These are phyloP conservation scores for Leucoma salicis DNA, from an alignment of 2,888 invertebrate genomes.

Conservation along the genomic window DNA sequence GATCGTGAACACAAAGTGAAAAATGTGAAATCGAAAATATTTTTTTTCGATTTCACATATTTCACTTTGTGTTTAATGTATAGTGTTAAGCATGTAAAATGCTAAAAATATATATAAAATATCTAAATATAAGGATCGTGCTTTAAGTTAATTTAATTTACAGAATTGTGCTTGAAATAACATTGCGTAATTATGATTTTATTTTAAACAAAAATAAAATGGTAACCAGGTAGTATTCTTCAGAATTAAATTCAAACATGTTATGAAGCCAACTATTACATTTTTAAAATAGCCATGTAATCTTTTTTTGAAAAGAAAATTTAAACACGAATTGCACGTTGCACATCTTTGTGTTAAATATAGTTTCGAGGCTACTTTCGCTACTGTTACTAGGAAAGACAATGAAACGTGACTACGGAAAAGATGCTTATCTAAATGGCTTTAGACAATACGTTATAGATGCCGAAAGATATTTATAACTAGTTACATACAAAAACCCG, in stretches of 20 bases:
- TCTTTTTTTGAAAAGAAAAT: too few species aligned
- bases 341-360: neutral
- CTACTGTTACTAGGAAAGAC: constrained; percentile 2
- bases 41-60: too few species aligned
- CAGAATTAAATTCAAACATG: too few species aligned
- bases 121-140: neutral
- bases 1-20: too few species aligned
- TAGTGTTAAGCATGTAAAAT: too few species aligned
- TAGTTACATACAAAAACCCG: constrained; percentile 21
- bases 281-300: too few species aligned
- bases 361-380: constrained; percentile 10
- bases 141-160: neutral
- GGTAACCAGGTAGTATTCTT: too few species aligned
- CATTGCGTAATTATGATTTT: neutral
- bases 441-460: constrained; percentile 18
- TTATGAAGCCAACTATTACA: too few species aligned
- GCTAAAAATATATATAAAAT: too few species aligned
- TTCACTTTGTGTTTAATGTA: too few species aligned
- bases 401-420: constrained; percentile 5
- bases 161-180: neutral
- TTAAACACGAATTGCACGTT: neutral
- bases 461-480: constrained; percentile 17
- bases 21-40: too few species aligned
- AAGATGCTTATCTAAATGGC: constrained; percentile 16
- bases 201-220: too few species aligned